Evolutionary conservation across 2,113 vertebrate species (phyloP).

Genomic region (Cephalopterus ornatus): DNA sequence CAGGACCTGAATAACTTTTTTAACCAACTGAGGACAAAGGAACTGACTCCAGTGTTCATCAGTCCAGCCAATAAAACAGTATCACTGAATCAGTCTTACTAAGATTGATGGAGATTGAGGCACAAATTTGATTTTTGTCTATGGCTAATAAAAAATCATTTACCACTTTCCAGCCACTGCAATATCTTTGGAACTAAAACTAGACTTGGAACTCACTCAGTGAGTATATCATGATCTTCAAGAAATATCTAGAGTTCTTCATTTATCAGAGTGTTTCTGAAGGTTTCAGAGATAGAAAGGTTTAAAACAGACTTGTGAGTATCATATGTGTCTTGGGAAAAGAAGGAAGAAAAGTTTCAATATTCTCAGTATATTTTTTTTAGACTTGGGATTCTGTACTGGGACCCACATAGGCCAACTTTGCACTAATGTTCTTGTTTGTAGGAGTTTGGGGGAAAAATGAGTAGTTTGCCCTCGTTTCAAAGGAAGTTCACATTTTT

Average conservation of each 20-base stretch:
- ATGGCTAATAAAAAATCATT: constrained; percentile 66
- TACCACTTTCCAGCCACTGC: constrained; percentile 40
- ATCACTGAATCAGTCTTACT: constrained; percentile 22
- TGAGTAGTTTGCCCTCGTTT: background rate
- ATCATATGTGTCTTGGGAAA: background rate
- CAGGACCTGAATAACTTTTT: constrained; percentile 4
- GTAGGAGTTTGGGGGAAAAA: background rate
- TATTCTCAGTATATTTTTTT: background rate
- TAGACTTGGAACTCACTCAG: background rate
- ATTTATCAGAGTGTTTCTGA: constrained; percentile 54
- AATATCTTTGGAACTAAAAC: constrained; percentile 53
- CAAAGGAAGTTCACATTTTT: background rate
- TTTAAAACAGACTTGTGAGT: background rate
- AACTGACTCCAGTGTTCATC: constrained; percentile 45
- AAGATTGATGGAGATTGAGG: constrained; percentile 59
- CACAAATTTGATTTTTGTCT: constrained; percentile 69
- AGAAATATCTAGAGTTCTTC: constrained; percentile 12
- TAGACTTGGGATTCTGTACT: background rate
- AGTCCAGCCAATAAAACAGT: constrained; percentile 51
- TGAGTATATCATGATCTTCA: constrained; percentile 42
- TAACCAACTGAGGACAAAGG: constrained; percentile 32
- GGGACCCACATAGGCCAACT: background rate
- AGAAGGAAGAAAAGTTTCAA: background rate
- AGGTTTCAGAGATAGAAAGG: background rate
- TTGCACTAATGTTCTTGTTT: background rate